Percentiles rank a stretch among this genome's conserved stretches.
Conservation (phyloP, 2,113 vertebrate species). For the Pterocles gutturalis region DNA sequence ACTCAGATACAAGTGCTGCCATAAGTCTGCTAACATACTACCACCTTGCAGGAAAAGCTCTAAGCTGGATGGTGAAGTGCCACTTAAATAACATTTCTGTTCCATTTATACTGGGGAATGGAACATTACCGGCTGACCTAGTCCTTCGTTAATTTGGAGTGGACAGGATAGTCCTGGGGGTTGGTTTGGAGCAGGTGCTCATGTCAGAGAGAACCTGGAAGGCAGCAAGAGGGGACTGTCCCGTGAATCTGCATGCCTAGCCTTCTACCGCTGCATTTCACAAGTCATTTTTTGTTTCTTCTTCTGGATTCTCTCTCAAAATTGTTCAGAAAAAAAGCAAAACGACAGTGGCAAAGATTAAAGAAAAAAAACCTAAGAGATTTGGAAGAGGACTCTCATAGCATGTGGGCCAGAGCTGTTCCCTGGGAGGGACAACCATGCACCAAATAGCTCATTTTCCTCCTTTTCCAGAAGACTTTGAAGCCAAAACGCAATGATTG, state of each 20-base stretch:
- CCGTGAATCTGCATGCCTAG: background rate
- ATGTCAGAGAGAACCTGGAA: background rate
- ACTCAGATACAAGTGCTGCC: background rate
- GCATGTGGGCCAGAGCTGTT: background rate
- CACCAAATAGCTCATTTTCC: background rate
- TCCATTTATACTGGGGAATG: background rate
- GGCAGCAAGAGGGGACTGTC: background rate
- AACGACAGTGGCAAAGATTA: background rate
- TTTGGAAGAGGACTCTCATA: background rate
- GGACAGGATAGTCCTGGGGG: background rate
- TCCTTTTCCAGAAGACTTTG: background rate
- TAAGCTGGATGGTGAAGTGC: background rate
- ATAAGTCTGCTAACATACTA: background rate
- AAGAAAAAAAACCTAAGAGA: background rate
- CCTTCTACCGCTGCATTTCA: background rate
- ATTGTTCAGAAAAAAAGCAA: background rate
- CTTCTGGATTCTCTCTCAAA: background rate
- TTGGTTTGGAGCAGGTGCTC: background rate
- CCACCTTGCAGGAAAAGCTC: background rate
- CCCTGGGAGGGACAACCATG: background rate
- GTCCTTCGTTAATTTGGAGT: background rate
- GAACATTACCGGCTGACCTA: background rate
- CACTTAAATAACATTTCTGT: background rate
- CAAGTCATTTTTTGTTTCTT: background rate
- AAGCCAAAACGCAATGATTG: background rate